Conservation (phyloP, 2,888 invertebrate species). For the Hesperia comma region DNA sequence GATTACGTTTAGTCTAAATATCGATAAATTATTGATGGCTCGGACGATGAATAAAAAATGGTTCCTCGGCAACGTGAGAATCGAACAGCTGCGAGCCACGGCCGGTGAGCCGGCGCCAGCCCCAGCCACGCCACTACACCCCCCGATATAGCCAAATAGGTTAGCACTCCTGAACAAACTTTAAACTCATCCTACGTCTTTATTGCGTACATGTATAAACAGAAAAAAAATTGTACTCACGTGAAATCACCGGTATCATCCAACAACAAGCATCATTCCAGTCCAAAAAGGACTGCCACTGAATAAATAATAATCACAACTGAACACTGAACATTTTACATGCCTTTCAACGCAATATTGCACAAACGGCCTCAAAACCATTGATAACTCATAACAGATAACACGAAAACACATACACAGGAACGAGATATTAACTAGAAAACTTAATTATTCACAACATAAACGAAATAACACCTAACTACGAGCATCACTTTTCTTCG, state of each 20-base stretch:
- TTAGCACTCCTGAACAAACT: slow-evolving; percentile 65
- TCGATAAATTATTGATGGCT: slow-evolving; percentile 19
- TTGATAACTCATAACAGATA: slow-evolving; percentile 75
- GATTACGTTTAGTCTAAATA: slow-evolving; percentile 4
- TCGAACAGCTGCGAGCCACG: slow-evolving; percentile 54
- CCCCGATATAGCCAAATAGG: slow-evolving; percentile 72
- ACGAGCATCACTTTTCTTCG: slow-evolving; percentile 77
- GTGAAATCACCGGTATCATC: slow-evolving; percentile 76
- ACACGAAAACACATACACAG: slow-evolving; percentile 75
- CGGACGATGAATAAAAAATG: slow-evolving; percentile 32
- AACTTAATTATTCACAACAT: slow-evolving; percentile 68
- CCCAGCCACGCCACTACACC: slow-evolving; percentile 53
- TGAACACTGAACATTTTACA: slow-evolving; percentile 79
- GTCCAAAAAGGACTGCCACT: slow-evolving; percentile 76
- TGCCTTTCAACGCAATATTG: slow-evolving; percentile 74
- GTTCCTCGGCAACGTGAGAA: slow-evolving; percentile 47
- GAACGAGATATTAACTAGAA: slow-evolving; percentile 63
- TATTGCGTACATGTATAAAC: slow-evolving; percentile 42
- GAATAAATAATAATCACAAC: slow-evolving; percentile 82
- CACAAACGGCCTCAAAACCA: slow-evolving; percentile 74
- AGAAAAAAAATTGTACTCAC: slow-evolving; percentile 64
- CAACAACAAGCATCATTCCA: slow-evolving; percentile 76
- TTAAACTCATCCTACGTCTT: slow-evolving; percentile 49
- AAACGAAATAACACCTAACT: slow-evolving; percentile 67
- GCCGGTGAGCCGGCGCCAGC: slow-evolving; percentile 53